Base-by-base conservation (phyloP, 2,113 vertebrate species). In the Apistogramma diplotaenia region DNA sequence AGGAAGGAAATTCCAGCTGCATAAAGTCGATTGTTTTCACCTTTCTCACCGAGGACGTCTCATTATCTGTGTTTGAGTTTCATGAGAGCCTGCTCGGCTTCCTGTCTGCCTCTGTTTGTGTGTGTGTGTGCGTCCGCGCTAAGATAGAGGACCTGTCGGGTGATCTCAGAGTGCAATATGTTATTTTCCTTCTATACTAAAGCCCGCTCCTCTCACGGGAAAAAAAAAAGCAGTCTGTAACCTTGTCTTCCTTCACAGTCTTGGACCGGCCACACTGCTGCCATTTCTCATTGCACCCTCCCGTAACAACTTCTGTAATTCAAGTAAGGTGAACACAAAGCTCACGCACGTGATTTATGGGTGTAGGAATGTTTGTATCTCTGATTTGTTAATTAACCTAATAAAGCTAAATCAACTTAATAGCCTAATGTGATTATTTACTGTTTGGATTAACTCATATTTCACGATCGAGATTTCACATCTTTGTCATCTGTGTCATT, bases 61-160 rank as follows among this genome's bases (percentile, higher is more conserved):
- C 72, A 79, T 89, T 89, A 79, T 90, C 31, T 84, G 74, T 84
- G 67, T 87, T 86, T 88, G 73, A 81, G 70, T 76, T 84, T 89
- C 65, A 62, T 55, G 74, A 85, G 79, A 57, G 65, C 56, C 80
- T 76, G 82, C 84, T 79, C 85, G 60, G 53, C 55, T 83, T 83
- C 27, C 56, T 85, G 62, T 12, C 49, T 73, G 75, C 8, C 16
- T 37, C 16, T 35, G 12, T 49, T 21, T 80, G 76, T 59, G 67
- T 40, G 19, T 76, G 27, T 65, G 76, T 60, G 73, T 72, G 43
- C 19, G 74, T 23, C 29, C 25, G 25, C 25, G 37, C 77, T 9
- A 55, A 86, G 91, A 91, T 82, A 78, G 76, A 92, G 59, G 83
- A 89, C 83, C 87, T 87, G 89, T 88, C 89, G 82, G 81, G 78